phyloP scores from a whole-genome alignment of 2,888 invertebrate species.

The Operophtera brumata region DNA sequence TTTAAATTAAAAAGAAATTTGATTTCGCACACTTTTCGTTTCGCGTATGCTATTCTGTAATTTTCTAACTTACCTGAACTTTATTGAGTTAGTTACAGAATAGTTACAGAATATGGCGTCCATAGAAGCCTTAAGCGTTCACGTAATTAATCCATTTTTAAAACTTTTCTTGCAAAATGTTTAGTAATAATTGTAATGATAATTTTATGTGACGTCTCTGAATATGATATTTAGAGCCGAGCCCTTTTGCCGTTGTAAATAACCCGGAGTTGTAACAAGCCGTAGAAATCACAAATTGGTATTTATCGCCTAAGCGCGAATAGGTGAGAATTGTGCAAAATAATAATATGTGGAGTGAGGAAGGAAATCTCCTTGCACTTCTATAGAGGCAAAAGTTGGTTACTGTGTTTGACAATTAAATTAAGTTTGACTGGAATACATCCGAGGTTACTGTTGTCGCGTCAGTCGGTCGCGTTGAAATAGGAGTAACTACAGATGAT shows the following conservation, averaged over 20 bases:
- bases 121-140: not conserved
- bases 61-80: too few species aligned
- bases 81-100: too few species aligned
- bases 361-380: not conserved
- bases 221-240: not conserved
- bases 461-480: too few species aligned
- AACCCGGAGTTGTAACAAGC: slow-evolving; percentile 15
- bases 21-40: too few species aligned
- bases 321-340: slow-evolving; percentile 28
- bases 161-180: not conserved
- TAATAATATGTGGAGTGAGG: slow-evolving; percentile 3
- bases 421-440: too few species aligned
- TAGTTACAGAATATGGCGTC: too few species aligned
- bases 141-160: not conserved
- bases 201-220: not conserved
- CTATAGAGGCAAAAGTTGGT: not conserved
- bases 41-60: too few species aligned
- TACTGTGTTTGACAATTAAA: not conserved
- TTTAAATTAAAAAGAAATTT: too few species aligned
- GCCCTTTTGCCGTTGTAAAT: slow-evolving; percentile 6
- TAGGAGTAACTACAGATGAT: too few species aligned
- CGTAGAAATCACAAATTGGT: slow-evolving; percentile 27
- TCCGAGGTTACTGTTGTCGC: too few species aligned
- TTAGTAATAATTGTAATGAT: not conserved
- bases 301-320: slow-evolving; percentile 31